Evolutionary conservation across 2,888 invertebrate genomes (phyloP).

Genomic region (Pristionchus japonicus): DNA sequence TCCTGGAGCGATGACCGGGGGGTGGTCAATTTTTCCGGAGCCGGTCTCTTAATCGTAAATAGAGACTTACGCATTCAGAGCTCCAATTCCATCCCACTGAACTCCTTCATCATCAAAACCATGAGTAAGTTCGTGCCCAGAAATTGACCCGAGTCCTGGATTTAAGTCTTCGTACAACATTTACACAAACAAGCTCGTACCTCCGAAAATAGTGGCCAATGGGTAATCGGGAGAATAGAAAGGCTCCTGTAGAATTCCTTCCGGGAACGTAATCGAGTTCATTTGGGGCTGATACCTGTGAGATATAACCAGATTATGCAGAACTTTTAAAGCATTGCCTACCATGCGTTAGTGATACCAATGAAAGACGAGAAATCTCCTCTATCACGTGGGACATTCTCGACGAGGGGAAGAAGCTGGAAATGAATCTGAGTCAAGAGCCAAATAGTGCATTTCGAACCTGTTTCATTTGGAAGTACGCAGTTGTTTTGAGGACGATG

Average conservation of each 20-base stretch:
- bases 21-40: too few relatives aligned
- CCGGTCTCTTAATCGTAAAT: too few relatives aligned
- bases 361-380: background rate
- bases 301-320: background rate
- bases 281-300: conserved; percentile 57
- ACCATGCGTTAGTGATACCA: conserved; percentile 45
- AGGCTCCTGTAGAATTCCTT: conserved; percentile 68
- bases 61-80: conserved; percentile 54
- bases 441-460: too few relatives aligned
- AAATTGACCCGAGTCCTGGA: conserved; percentile 85
- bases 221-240: conserved; percentile 70
- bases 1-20: too few relatives aligned
- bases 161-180: background rate
- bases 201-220: conserved; percentile 82
- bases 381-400: background rate
- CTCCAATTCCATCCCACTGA: conserved; percentile 67
- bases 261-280: conserved; percentile 72
- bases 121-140: conserved; percentile 96
- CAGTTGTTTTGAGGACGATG: too few relatives aligned
- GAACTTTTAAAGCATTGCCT: background rate
- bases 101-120: conserved; percentile 87
- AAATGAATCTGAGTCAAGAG: too few relatives aligned
- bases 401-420: background rate
- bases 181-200: conserved; percentile 80
- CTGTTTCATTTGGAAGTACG: too few relatives aligned